These are phyloP conservation scores for Butorides virescens DNA, from an alignment of 2,113 vertebrate genomes.

Conservation along the genomic window DNA sequence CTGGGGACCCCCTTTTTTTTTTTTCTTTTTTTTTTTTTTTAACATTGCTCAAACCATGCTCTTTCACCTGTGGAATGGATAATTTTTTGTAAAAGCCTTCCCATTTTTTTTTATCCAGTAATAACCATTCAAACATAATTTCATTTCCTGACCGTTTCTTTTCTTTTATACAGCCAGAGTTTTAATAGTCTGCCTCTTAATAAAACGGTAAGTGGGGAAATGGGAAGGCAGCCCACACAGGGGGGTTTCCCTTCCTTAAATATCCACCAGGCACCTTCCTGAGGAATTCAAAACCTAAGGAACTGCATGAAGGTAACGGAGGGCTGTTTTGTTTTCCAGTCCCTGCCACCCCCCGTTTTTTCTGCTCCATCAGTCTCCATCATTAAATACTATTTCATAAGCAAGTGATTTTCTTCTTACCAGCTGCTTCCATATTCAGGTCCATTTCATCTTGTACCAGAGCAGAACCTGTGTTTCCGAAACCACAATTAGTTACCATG, in stretches of 20 bases:
- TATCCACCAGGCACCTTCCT: not conserved
- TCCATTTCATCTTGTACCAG: conserved; percentile 21
- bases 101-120: not conserved
- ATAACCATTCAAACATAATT: not conserved
- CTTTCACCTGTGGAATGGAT: not conserved
- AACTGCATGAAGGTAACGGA: not conserved
- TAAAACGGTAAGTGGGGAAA: not conserved
- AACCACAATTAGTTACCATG: conserved; percentile 54
- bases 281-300: not conserved
- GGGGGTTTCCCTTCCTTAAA: not conserved
- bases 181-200: not conserved
- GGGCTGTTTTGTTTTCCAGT: not conserved
- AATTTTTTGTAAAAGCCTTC: not conserved
- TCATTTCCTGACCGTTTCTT: not conserved
- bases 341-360: not conserved
- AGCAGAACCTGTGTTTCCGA: conserved; percentile 24
- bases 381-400: conserved; percentile 34
- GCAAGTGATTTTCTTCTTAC: conserved; percentile 35
- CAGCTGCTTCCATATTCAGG: conserved; percentile 35
- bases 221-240: not conserved
- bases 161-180: not conserved
- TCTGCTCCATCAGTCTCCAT: not conserved
- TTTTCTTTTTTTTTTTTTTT: not conserved
- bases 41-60: not conserved
- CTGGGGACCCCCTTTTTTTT: not conserved